Evolutionary conservation across 1,140 invertebrate species (phyloP), one percentile per base, ranked within the genome.

Genomic region (Brachionus sp.): DNA sequence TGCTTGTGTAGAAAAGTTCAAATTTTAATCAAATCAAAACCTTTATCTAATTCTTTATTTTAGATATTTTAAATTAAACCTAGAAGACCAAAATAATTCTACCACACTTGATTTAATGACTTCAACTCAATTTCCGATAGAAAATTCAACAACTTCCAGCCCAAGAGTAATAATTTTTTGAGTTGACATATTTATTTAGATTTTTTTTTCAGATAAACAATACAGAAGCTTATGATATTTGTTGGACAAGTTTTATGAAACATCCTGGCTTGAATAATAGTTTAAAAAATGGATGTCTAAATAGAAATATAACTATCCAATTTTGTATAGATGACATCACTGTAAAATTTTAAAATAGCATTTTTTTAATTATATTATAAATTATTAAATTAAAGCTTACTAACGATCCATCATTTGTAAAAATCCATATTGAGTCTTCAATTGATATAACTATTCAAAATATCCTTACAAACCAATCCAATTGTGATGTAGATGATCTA

Each of bases 371-470:
- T 23, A 16, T 10, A 0, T 6, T 25, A 10, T 25, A 23, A 35
- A 33, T 9, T 16, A 16, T 9, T 70, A 39, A 2, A 19, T 70
- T 39, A 39, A 19, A 70, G 35, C 16, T 68, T n/a, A 70, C 66
- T 16, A n/a, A 33, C 1, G 66, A 70, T 19, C 13, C n/a, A 13
- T 25, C 39, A 25, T 23, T 75, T 29, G 23, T 75, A 25, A 29
- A 75, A 25, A 44, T 44, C 44, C 70, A 75, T 12, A 44, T 75
- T 25, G 39, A 75, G 19, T 25, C 42, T 35, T 44, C 70, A 3
- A 46, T 75, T 10, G 70, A 75, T 46, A 46, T 75, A 12, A 46
- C 42, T 29, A 46, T 75, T 25, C 70, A 46, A 75, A 75, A 46
- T 29, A 46, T 46, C 12, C 13, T 75, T 0, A 25, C 9, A 25